A percentile compares a stretch with the other conserved stretches of the same genome.
These are phyloP conservation scores for Seriola quinqueradiata DNA, from an alignment of 2,113 vertebrate genomes.

Conservation along the genomic window DNA sequence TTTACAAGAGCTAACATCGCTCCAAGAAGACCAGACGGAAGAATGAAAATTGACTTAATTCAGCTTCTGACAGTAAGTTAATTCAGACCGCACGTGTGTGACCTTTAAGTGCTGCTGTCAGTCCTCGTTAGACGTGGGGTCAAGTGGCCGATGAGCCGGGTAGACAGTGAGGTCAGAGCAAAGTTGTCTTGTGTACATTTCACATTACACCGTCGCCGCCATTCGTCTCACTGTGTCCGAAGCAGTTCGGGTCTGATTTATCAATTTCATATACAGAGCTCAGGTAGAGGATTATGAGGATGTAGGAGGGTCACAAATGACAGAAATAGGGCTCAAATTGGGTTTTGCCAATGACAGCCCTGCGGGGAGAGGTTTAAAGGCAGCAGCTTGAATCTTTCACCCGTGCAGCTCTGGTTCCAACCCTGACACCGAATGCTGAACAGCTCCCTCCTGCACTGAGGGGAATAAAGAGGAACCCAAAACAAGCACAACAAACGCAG, in stretches of 20 bases:
- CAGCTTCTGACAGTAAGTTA: background rate
- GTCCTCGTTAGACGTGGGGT: background rate
- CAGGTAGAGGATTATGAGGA: slow-evolving; percentile 44
- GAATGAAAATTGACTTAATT: slow-evolving; percentile 5
- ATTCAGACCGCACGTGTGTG: background rate
- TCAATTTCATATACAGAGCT: slow-evolving; percentile 47
- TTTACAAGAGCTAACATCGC: slow-evolving; percentile 1
- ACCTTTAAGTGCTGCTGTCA: slow-evolving; percentile 12
- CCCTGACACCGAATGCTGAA: too few species aligned
- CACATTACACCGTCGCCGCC: slow-evolving; percentile 8
- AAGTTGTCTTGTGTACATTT: slow-evolving; percentile 22
- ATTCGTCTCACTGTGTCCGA: slow-evolving; percentile 6
- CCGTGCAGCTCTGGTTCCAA: background rate
- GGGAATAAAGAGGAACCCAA: background rate
- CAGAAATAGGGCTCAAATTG: slow-evolving; percentile 56
- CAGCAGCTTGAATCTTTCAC: slow-evolving; percentile 23
- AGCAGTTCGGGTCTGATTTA: slow-evolving; percentile 33
- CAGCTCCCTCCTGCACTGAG: background rate
- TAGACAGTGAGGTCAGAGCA: slow-evolving; percentile 1
- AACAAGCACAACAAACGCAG: background rate
- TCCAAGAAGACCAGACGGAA: background rate
- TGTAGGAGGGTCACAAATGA: slow-evolving; percentile 42
- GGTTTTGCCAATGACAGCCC: slow-evolving; percentile 45
- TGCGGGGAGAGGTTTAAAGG: slow-evolving; percentile 29
- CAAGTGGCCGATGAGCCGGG: slow-evolving; percentile 16